Evolutionary conservation across 1,140 invertebrate species (phyloP).

Genomic region (Ectropis grisescens): DNA sequence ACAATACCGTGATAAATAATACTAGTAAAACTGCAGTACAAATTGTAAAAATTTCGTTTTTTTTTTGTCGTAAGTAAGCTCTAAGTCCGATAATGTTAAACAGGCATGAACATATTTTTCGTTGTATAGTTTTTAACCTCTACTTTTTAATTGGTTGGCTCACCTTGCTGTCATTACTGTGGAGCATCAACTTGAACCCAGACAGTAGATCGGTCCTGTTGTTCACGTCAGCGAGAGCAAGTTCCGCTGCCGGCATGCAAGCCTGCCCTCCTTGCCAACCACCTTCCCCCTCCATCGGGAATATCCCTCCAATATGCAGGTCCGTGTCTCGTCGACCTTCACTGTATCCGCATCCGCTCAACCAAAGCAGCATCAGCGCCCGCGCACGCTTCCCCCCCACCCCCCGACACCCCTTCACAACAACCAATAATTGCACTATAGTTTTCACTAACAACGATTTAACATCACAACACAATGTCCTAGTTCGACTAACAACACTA

Average conservation of each 20-base stretch:
- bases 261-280: constrained; percentile 97
- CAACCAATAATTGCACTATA: constrained; percentile 66
- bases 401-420: constrained; percentile 40
- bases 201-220: constrained; percentile 88
- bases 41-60: background rate
- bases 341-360: constrained; percentile 30
- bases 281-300: constrained; percentile 94
- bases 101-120: too few species aligned
- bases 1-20: too few species aligned
- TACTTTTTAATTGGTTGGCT: too few species aligned
- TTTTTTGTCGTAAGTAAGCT: constrained; percentile 25
- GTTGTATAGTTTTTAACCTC: too few species aligned
- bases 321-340: constrained; percentile 64
- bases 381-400: constrained; percentile 11
- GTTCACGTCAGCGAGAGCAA: constrained; percentile 98
- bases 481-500: constrained; percentile 54
- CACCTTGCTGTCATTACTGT: constrained; percentile 98
- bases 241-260: constrained; percentile 93
- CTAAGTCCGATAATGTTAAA: too few species aligned
- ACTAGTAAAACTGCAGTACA: too few species aligned
- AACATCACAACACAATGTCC: constrained; percentile 44
- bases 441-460: constrained; percentile 55
- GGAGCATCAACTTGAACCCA: constrained; percentile 91
- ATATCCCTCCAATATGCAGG: constrained; percentile 97
- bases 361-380: constrained; percentile 32